Evolutionary conservation across 2,888 invertebrate genomes (phyloP), one percentile per base, ranked within the genome.

Genomic region (Pelosia muscerda): DNA sequence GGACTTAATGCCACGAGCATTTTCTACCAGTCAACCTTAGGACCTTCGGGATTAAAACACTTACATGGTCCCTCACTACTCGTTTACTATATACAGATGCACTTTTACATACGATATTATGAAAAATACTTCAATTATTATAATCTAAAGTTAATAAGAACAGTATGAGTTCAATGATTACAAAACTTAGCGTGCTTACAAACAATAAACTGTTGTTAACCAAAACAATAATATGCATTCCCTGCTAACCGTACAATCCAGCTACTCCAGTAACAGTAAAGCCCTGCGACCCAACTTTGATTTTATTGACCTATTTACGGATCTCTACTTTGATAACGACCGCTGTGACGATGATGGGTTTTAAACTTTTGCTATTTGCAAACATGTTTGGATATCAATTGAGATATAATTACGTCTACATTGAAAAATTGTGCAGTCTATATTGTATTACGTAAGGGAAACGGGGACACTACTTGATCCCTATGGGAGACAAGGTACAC

Each of bases 171-270:
- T 49, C n/a, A 49, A 49, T 15, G 8, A n/a, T n/a, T 49, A 49
- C n/a, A 49, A 1, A 9, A 49, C 49, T 2, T 49, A 9, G 49
- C n/a, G n/a, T n/a, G 49, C 8, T n/a, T n/a, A 19, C n/a, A 49
- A 42, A 49, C 49, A 0, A 9, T 49, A 49, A 38, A n/a, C 49
- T n/a, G n/a, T 49, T 49, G 49, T 49, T 49, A 8, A n/a, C n/a
- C 0, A n/a, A n/a, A n/a, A 49, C 49, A n/a, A n/a, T 49, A 49
- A 49, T 49, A 15, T 49, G n/a, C 49, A 49, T 49, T n/a, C n/a
- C n/a, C n/a, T 49, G n/a, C 49, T 49, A 49, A 49, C 49, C 49
- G n/a, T n/a, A n/a, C 9, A 49, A 49, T 49, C n/a, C 49, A 49
- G 49, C 49, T 9, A 49, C 49, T 49, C n/a, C n/a, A 49, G 49